Evolutionary conservation across 2,113 vertebrate genomes (phyloP).

Genomic region (Morone chrysops): DNA sequence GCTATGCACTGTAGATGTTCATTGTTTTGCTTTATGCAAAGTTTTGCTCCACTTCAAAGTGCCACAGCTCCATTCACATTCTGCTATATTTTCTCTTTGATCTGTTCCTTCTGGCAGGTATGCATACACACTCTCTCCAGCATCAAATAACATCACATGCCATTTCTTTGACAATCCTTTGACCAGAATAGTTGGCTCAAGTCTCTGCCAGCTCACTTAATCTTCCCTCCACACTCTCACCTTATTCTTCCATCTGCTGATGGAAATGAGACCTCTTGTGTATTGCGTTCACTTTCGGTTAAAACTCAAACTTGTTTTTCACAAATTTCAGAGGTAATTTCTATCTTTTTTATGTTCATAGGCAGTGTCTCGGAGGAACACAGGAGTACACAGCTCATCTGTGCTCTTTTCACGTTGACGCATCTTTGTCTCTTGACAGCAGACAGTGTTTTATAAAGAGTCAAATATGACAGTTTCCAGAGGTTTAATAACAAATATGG

Average conservation of each 20-base stretch:
- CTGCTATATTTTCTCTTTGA: slow-evolving; percentile 65
- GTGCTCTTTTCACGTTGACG: not conserved
- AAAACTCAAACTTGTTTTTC: slow-evolving; percentile 32
- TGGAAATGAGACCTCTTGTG: slow-evolving; percentile 54
- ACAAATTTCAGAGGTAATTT: slow-evolving; percentile 40
- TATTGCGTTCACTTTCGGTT: slow-evolving; percentile 35
- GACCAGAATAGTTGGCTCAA: slow-evolving; percentile 66
- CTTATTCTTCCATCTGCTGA: slow-evolving; percentile 52
- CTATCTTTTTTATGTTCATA: not conserved
- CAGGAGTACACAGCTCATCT: slow-evolving; percentile 3
- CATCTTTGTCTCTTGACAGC: slow-evolving; percentile 19
- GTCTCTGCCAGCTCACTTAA: slow-evolving; percentile 61
- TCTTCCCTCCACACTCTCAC: slow-evolving; percentile 63
- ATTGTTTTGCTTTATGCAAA: slow-evolving; percentile 63
- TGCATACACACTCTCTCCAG: slow-evolving; percentile 57
- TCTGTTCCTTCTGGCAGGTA: slow-evolving; percentile 66
- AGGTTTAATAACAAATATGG: not conserved
- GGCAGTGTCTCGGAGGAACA: slow-evolving; percentile 3
- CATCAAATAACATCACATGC: slow-evolving; percentile 74
- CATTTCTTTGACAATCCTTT: slow-evolving; percentile 73
- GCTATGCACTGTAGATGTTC: slow-evolving; percentile 7
- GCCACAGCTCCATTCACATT: slow-evolving; percentile 52
- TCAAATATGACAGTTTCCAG: not conserved
- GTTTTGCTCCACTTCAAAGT: slow-evolving; percentile 68
- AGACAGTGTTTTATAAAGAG: not conserved